These are phyloP conservation scores for Microtus pennsylvanicus DNA, from an alignment of 2,113 vertebrate species.

Conservation along the genomic window DNA sequence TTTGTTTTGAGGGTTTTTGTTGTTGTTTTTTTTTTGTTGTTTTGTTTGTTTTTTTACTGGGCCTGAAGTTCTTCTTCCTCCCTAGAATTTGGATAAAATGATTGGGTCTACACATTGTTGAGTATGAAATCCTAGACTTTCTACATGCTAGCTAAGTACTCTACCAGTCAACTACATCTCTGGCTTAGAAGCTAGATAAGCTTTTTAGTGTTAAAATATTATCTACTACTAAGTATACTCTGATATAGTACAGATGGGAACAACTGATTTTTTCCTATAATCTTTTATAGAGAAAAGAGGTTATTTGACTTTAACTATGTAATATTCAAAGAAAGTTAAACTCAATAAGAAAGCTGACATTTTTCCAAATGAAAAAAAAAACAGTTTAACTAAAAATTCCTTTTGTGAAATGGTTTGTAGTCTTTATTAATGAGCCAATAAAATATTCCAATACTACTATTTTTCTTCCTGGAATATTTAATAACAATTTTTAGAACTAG, in stretches of 20 bases:
- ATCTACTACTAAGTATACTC: neutral
- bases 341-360: neutral
- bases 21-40: too few species aligned
- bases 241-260: neutral
- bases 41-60: too few species aligned
- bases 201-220: constrained; percentile 10
- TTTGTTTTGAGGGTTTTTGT: neutral
- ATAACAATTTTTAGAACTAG: neutral
- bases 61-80: neutral
- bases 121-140: neutral
- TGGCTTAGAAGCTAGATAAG: neutral
- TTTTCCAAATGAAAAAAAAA: constrained; percentile 13
- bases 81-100: too few species aligned
- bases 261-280: too few species aligned
- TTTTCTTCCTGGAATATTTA: constrained; percentile 38
- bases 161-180: too few species aligned
- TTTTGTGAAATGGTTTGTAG: constrained; percentile 23
- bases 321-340: constrained; percentile 57
- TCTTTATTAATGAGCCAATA: constrained; percentile 48
- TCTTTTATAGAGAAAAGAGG: neutral
- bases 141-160: neutral
- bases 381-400: constrained; percentile 26
- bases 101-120: neutral
- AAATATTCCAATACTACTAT: constrained; percentile 9
- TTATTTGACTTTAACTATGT: constrained; percentile 54